Conservation (phyloP, 1,140 invertebrate species). For the Tetramorium parvispinum region DNA sequence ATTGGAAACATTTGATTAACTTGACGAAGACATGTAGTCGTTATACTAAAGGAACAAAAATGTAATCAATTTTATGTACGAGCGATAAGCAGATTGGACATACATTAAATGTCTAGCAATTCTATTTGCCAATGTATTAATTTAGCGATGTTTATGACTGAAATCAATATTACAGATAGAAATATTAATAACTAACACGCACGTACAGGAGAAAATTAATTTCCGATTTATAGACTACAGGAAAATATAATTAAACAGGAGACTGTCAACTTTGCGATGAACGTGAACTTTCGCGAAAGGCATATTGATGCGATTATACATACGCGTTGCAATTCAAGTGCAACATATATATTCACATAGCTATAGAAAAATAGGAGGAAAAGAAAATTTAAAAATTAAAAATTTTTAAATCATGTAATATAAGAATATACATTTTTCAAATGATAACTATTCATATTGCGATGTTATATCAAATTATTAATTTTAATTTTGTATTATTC, state of each 20-base stretch:
- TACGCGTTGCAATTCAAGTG: background rate
- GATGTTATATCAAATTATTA: background rate
- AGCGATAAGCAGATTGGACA: conserved; percentile 19
- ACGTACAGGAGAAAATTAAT: conserved; percentile 20
- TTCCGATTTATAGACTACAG: conserved; percentile 12
- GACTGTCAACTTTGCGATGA: conserved; percentile 5
- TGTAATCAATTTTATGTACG: background rate
- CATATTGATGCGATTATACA: conserved; percentile 16
- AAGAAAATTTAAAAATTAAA: background rate
- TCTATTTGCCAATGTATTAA: conserved; percentile 29
- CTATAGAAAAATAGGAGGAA: background rate
- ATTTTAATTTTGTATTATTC: background rate
- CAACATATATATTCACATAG: background rate
- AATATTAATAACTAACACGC: conserved; percentile 33
- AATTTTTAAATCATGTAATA: background rate
- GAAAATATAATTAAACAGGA: conserved; percentile 46
- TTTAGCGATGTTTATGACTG: conserved; percentile 29
- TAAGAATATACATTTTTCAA: background rate
- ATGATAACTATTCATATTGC: background rate
- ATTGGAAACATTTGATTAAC: background rate
- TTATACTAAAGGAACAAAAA: background rate
- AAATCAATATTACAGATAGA: conserved; percentile 21
- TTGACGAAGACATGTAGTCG: background rate
- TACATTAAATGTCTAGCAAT: background rate
- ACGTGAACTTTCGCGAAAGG: conserved; percentile 12